Percentiles rank a stretch among this genome's conserved stretches.
These are phyloP conservation scores for Trinorchestia longiramus DNA, from an alignment of 1,140 invertebrate species.

Conservation along the genomic window DNA sequence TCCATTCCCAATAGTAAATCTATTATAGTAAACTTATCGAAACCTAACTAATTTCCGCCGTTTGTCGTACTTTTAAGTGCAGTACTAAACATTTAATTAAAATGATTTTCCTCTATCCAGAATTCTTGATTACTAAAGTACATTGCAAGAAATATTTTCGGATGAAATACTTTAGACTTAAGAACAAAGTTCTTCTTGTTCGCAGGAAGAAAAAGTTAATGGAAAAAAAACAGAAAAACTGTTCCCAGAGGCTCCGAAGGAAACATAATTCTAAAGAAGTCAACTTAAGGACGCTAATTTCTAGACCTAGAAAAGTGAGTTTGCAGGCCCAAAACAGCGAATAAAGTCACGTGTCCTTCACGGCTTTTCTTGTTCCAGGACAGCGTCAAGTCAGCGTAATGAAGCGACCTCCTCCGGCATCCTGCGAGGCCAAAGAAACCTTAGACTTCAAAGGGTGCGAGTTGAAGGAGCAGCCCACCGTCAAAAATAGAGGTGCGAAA, in stretches of 20 bases:
- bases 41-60: too few species aligned
- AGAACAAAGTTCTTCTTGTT: too few species aligned
- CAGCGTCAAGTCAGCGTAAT: not conserved
- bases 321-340: not conserved
- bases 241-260: not conserved
- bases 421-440: not conserved
- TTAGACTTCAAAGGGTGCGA: not conserved
- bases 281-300: not conserved
- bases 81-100: too few species aligned
- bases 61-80: too few species aligned
- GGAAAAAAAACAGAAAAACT: too few species aligned
- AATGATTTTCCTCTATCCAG: too few species aligned
- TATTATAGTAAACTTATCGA: too few species aligned
- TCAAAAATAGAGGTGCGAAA: not conserved
- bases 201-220: too few species aligned
- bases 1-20: too few species aligned
- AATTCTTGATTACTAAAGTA: too few species aligned
- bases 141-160: too few species aligned
- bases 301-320: not conserved
- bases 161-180: too few species aligned
- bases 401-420: not conserved
- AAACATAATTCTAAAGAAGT: not conserved
- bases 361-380: not conserved
- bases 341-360: not conserved
- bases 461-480: not conserved